A percentile compares a stretch with the other conserved stretches of the same genome.
Evolutionary conservation across 30 jellyfish, hydroid and myxozoan species (phyloP).

Genomic region (Rhopilema esculentum): DNA sequence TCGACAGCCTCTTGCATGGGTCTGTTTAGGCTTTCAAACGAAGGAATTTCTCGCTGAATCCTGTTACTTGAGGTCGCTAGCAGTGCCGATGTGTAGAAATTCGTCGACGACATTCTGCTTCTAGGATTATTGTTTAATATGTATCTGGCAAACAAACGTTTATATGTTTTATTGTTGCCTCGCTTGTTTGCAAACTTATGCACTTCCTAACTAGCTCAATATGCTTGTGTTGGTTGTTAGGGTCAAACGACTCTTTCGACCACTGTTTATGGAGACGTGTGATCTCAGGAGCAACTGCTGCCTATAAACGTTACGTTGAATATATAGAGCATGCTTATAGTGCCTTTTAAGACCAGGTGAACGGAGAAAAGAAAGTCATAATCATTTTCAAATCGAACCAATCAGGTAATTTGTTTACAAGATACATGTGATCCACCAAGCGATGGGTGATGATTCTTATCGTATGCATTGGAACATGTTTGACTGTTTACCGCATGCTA

Average conservation of each 20-base stretch:
- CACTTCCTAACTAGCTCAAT: background rate
- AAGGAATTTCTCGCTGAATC: constrained; percentile 74
- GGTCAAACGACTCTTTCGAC: background rate
- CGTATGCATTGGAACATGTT: constrained; percentile 68
- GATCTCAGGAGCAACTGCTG: constrained; percentile 48
- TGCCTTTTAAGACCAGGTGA: constrained; percentile 67
- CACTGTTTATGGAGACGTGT: constrained; percentile 26
- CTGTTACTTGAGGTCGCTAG: constrained; percentile 73
- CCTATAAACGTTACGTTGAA: constrained; percentile 35
- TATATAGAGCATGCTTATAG: constrained; percentile 14
- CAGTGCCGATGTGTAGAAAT: constrained; percentile 73
- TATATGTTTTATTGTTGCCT: background rate
- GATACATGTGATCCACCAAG: constrained; percentile 78
- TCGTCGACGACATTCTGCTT: constrained; percentile 63
- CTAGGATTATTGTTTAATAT: background rate
- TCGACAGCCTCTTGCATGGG: constrained; percentile 49
- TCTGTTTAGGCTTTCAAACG: constrained; percentile 65
- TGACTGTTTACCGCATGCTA: constrained; percentile 93
- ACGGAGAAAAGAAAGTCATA: constrained; percentile 50
- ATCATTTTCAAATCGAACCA: constrained; percentile 53
- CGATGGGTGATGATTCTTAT: constrained; percentile 76
- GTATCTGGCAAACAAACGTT: constrained; percentile 32
- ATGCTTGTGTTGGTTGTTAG: background rate
- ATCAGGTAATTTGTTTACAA: constrained; percentile 74
- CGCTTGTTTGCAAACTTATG: constrained; percentile 7